Conservation (phyloP, 2,113 vertebrate genomes). For the Tympanuchus pallidicinctus region DNA sequence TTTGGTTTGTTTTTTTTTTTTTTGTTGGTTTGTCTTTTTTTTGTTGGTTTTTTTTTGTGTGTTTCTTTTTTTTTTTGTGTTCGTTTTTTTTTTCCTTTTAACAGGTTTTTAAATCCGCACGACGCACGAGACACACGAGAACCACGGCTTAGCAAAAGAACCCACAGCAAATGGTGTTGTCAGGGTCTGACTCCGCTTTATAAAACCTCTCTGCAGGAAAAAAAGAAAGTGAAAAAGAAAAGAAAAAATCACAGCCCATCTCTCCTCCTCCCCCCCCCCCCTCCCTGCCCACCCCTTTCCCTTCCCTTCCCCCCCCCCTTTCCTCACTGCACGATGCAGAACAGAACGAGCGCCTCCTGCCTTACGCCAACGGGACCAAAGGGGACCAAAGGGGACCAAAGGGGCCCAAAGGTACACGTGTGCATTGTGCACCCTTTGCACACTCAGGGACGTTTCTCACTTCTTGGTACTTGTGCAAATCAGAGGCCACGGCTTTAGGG, state of each 20-base stretch:
- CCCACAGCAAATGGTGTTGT: too few relatives aligned
- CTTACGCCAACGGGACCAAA: not conserved
- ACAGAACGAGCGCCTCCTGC: slow-evolving; percentile 69
- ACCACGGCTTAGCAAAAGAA: too few relatives aligned
- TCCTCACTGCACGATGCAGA: not conserved
- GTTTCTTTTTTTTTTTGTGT: too few relatives aligned
- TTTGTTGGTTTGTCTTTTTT: not conserved
- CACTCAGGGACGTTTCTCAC: not conserved
- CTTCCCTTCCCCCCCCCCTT: not conserved
- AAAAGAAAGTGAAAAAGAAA: too few relatives aligned
- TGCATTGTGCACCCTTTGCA: not conserved
- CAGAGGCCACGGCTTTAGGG: slow-evolving; percentile 4
- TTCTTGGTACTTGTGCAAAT: slow-evolving; percentile 46
- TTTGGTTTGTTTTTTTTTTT: not conserved
- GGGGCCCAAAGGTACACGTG: slow-evolving; percentile 1
- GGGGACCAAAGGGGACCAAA: not conserved
- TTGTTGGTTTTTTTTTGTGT: too few relatives aligned
- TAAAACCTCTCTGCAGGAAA: too few relatives aligned
- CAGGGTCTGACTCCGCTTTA: too few relatives aligned
- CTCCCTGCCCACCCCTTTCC: not conserved
- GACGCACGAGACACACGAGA: too few relatives aligned
- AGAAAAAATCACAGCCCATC: too few relatives aligned
- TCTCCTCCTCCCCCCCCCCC: not conserved
- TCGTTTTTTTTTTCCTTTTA: too few relatives aligned
- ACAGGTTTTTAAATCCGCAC: too few relatives aligned